Conservation (phyloP, 2,797 vertebrate genomes). For the Masticophis lateralis region DNA sequence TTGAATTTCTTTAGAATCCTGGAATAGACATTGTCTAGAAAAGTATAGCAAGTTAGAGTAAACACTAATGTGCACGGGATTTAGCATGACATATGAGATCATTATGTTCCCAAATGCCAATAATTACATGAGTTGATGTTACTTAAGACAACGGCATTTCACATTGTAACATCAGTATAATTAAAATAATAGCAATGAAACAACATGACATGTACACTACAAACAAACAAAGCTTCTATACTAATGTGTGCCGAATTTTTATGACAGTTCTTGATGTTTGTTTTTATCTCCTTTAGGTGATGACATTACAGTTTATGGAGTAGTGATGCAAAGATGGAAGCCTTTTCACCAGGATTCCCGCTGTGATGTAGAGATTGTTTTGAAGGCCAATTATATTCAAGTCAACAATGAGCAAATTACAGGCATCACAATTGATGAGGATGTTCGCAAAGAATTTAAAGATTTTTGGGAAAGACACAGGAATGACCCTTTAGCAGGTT, state of each 20-base stretch:
- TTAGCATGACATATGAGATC: not conserved
- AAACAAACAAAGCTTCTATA: not conserved
- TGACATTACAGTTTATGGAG: constrained; percentile 90
- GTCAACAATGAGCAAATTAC: constrained; percentile 88
- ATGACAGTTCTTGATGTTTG: constrained; percentile 28
- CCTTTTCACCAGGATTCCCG: constrained; percentile 78
- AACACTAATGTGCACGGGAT: not conserved
- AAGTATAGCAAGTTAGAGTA: not conserved
- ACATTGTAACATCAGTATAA: fast-evolving
- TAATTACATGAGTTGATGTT: not conserved
- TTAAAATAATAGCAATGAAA: constrained; percentile 14
- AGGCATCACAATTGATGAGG: constrained; percentile 78
- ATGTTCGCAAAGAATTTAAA: constrained; percentile 85
- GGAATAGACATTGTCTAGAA: not conserved
- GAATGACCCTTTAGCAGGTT: constrained; percentile 84
- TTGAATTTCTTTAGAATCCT: not conserved
- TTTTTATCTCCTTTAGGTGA: constrained; percentile 76
- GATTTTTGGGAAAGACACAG: constrained; percentile 86
- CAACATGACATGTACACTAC: fast-evolving
- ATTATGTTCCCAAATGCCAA: not conserved
- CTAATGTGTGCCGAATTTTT: not conserved
- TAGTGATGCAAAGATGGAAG: constrained; percentile 93
- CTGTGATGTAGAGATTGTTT: constrained; percentile 89
- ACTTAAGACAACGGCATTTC: not conserved
- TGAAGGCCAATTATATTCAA: constrained; percentile 91